Evolutionary conservation across 2,888 invertebrate species (phyloP).

Genomic region (Torymus tubicola): DNA sequence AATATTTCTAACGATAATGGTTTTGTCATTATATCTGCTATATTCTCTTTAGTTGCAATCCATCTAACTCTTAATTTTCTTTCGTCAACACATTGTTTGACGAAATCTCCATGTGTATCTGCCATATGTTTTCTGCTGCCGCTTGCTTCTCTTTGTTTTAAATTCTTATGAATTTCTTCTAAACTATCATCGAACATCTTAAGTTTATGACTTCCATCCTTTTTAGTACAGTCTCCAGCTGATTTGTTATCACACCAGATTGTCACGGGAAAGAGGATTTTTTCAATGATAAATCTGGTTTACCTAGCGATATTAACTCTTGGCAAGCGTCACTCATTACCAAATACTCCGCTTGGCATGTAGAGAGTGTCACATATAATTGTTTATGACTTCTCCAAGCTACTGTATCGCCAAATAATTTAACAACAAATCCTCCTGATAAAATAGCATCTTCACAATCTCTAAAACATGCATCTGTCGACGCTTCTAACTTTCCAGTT

Average conservation of each 20-base stretch:
- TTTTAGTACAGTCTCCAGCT: conserved; percentile 16
- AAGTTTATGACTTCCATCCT: conserved; percentile 55
- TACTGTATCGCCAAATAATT: conserved; percentile 54
- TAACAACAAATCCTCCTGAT: conserved; percentile 25
- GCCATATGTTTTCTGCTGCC: background rate
- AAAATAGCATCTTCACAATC: conserved; percentile 51
- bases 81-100: background rate
- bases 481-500: conserved; percentile 53
- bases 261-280: conserved; percentile 38
- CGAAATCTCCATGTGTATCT: too few relatives aligned
- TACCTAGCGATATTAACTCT: conserved; percentile 58
- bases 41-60: too few relatives aligned
- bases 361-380: conserved; percentile 54
- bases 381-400: conserved; percentile 61
- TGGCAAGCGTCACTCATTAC: conserved; percentile 40
- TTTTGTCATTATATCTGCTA: too few relatives aligned
- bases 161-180: conserved; percentile 13
- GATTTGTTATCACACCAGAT: conserved; percentile 45
- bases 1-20: too few relatives aligned
- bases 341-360: conserved; percentile 57
- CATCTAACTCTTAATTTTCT: background rate
- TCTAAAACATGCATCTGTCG: conserved; percentile 61
- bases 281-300: conserved; percentile 53
- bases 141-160: background rate
- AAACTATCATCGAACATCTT: conserved; percentile 54